Evolutionary conservation across 1,140 invertebrate species (phyloP).

Genomic region (Sminthurides bifidus): DNA sequence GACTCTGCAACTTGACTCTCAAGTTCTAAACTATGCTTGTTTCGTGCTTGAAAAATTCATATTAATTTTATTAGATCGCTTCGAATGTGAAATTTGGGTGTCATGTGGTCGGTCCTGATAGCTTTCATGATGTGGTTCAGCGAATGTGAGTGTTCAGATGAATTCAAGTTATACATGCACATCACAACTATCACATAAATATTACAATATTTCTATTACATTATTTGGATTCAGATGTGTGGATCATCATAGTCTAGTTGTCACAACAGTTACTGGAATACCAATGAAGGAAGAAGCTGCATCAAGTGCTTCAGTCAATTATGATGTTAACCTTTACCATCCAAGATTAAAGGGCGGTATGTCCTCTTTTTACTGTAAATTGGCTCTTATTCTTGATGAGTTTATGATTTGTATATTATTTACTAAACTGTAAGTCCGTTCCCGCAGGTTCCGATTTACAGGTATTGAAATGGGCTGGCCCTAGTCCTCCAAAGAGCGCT

Average conservation of each 20-base stretch:
- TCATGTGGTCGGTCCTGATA: slow-evolving; percentile 51
- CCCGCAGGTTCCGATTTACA: slow-evolving; percentile 12
- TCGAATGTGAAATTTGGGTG: slow-evolving; percentile 53
- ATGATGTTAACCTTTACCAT: slow-evolving; percentile 94
- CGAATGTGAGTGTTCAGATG: slow-evolving; percentile 9
- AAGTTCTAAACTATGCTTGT: no score
- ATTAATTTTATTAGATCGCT: slow-evolving; percentile 44
- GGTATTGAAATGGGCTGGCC: slow-evolving; percentile 28
- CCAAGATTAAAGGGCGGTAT: slow-evolving; percentile 36
- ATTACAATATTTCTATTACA: neutral
- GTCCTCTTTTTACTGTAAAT: slow-evolving; percentile 2
- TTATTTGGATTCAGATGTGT: slow-evolving; percentile 21
- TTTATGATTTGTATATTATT: neutral
- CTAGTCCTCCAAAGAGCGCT: slow-evolving; percentile 34
- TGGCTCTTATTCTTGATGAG: neutral
- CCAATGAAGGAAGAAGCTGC: slow-evolving; percentile 99
- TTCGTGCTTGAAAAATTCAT: slow-evolving; percentile 2
- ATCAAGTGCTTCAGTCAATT: slow-evolving; percentile 92
- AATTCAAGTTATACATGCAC: neutral
- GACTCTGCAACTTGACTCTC: no score
- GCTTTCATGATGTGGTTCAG: slow-evolving; percentile 14
- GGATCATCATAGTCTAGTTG: slow-evolving; percentile 79
- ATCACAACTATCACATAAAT: neutral
- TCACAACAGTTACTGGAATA: slow-evolving; percentile 92
- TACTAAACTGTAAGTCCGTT: neutral